Evolutionary conservation across 2,888 invertebrate genomes (phyloP), one percentile per base, ranked within the genome.

Genomic region (Eretmocerus hayati): DNA sequence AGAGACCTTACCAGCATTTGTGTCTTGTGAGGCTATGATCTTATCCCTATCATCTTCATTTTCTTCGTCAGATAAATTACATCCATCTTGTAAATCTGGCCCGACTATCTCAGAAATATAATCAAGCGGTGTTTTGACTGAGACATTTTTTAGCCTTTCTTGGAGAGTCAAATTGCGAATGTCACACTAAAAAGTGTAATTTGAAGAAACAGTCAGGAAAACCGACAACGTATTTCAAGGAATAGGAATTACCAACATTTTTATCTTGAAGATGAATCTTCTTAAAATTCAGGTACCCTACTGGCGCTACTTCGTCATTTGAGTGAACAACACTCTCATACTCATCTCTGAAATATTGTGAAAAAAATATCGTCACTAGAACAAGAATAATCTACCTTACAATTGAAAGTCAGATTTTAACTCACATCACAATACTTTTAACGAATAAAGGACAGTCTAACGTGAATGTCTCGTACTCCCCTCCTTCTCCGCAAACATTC

Each of bases 401-500:
- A 54, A 50, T 59, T 41, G 5, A 22, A 13, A 2, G 22, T 3
- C 30, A 38, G 42, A 33, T 37, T 16, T 22, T 46, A 64, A 84
- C 90, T 85, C 76, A 93, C 92, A 95, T 81, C 59, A 88, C 81
- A 73, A 96, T 85, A 67, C 83, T 81, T 73, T 90, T 90, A 68
- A 82, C 85, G 75, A 95, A 97, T 53, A 99, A 77, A 5, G 97
- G 96, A 73, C 97, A 97, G 77, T 99, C 95, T 53, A 96, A 76
- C 6, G 95, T 95, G 70, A 99, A 90, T 23, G 96, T 93, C 76
- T 99, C 99, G 70, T 95, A 99, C 74, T 99, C 99, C 44, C 99
- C 99, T 39, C 99, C 99, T 76, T 99, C 99, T 18, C 99, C 99
- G 74, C 95, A 96, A 35, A 95, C 84, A 75, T 94, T 92, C 56